Percentiles rank a stretch among this genome's conserved stretches.
These are phyloP conservation scores for Conus ventricosus DNA, from an alignment of 1,140 invertebrate genomes.

Conservation along the genomic window DNA sequence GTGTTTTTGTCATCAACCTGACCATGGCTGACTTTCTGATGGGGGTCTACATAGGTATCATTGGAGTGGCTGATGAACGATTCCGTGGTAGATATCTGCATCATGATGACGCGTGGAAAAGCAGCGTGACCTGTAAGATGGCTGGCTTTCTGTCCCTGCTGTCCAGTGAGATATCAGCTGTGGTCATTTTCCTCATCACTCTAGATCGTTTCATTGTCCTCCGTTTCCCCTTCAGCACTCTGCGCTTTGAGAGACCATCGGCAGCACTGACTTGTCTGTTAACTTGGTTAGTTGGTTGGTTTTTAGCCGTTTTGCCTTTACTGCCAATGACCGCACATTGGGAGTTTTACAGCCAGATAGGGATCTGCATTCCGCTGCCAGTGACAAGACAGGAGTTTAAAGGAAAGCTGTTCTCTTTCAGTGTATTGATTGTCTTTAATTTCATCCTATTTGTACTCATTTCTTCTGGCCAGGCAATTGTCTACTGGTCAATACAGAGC, in stretches of 20 bases:
- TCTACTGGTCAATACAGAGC: slow-evolving; percentile 45
- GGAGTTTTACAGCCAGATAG: slow-evolving; percentile 23
- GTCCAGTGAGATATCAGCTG: slow-evolving; percentile 44
- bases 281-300: neutral
- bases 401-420: slow-evolving; percentile 29
- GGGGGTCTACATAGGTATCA: slow-evolving; percentile 67
- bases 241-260: neutral
- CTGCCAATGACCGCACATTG: slow-evolving; percentile 6
- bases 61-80: slow-evolving; percentile 47
- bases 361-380: slow-evolving; percentile 25
- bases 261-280: neutral
- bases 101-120: slow-evolving; percentile 56
- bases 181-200: slow-evolving; percentile 46
- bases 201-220: slow-evolving; percentile 57
- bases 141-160: slow-evolving; percentile 62
- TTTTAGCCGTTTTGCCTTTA: slow-evolving; percentile 3
- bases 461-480: slow-evolving; percentile 21
- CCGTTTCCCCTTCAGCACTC: slow-evolving; percentile 55
- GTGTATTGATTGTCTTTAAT: slow-evolving; percentile 39
- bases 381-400: neutral
- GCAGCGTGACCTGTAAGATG: slow-evolving; percentile 51
- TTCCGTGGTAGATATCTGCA: slow-evolving; percentile 55
- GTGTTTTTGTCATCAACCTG: slow-evolving; percentile 62
- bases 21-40: slow-evolving; percentile 64
- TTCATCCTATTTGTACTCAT: slow-evolving; percentile 38